Conservation (phyloP, 1,140 invertebrate genomes). For the Bombus picipes region DNA sequence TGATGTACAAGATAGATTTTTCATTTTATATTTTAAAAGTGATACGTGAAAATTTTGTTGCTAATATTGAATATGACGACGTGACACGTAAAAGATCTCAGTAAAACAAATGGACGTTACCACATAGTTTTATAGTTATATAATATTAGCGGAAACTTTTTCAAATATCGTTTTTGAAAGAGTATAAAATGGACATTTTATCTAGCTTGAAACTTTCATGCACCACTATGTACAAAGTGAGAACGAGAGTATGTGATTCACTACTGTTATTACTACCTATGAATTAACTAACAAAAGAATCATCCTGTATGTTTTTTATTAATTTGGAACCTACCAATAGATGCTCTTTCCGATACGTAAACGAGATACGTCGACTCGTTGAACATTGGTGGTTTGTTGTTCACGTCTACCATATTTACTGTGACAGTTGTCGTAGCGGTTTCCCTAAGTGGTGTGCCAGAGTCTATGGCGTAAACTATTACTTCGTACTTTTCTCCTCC, state of each 20-base stretch:
- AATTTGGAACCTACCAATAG: slow-evolving; percentile 80
- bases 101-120: no score
- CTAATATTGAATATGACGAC: neutral
- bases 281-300: neutral
- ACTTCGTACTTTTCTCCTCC: slow-evolving; percentile 87
- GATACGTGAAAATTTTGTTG: neutral
- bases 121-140: neutral
- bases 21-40: neutral
- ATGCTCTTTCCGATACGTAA: slow-evolving; percentile 88
- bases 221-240: neutral
- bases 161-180: no score
- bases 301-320: neutral
- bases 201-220: neutral
- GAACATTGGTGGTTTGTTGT: slow-evolving; percentile 92
- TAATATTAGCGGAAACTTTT: neutral
- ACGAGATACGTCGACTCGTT: slow-evolving; percentile 85
- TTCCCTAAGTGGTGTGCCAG: slow-evolving; percentile 88
- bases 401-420: slow-evolving; percentile 90
- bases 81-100: no score
- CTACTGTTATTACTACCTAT: no score
- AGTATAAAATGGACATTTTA: neutral
- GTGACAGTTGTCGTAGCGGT: slow-evolving; percentile 89
- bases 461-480: slow-evolving; percentile 88
- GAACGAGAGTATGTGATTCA: neutral
- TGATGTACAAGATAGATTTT: neutral